Evolutionary conservation across 2,888 invertebrate species (phyloP).

Genomic region (Bunonema sp.): DNA sequence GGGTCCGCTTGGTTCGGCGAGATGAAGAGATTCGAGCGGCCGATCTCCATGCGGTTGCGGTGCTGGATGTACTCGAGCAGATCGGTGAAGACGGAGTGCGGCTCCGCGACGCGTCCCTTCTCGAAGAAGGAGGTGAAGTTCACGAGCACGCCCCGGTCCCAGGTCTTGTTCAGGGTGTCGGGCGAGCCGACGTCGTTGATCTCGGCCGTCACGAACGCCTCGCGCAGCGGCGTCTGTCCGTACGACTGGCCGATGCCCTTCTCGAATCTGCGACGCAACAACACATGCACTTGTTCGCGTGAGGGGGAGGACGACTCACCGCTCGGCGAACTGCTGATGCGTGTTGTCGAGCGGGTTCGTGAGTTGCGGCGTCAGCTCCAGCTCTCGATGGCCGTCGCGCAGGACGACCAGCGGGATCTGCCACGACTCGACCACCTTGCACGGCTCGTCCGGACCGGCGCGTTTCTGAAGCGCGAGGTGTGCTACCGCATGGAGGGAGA

Average conservation of each 20-base stretch:
- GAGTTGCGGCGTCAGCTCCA: constrained; percentile 16
- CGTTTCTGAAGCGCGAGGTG: too few relatives aligned
- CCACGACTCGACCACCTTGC: constrained; percentile 23
- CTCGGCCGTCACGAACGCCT: constrained; percentile 16
- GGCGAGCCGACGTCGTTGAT: constrained; percentile 12
- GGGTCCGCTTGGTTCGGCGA: constrained; percentile 28
- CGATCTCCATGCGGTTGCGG: constrained; percentile 25
- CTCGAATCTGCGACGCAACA: constrained; percentile 11
- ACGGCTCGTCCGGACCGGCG: constrained; percentile 14
- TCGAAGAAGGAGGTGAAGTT: constrained; percentile 31
- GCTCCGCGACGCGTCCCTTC: constrained; percentile 18
- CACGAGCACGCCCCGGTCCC: constrained; percentile 28
- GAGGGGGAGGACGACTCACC: background rate
- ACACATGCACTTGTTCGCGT: background rate
- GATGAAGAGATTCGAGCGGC: constrained; percentile 28
- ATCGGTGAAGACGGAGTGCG: constrained; percentile 17
- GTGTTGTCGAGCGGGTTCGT: constrained; percentile 15
- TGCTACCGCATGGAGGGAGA: too few relatives aligned
- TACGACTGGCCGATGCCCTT: constrained; percentile 18
- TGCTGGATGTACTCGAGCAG: constrained; percentile 20
- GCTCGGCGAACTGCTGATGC: constrained; percentile 14
- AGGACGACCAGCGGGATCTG: constrained; percentile 28
- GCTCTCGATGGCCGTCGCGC: constrained; percentile 14
- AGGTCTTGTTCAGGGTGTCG: constrained; percentile 23
- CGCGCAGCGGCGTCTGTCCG: constrained; percentile 19